Percentiles rank a stretch among this genome's conserved stretches.
Evolutionary conservation across 1,140 invertebrate genomes (phyloP).

Genomic region (Drosophila tsacasi): DNA sequence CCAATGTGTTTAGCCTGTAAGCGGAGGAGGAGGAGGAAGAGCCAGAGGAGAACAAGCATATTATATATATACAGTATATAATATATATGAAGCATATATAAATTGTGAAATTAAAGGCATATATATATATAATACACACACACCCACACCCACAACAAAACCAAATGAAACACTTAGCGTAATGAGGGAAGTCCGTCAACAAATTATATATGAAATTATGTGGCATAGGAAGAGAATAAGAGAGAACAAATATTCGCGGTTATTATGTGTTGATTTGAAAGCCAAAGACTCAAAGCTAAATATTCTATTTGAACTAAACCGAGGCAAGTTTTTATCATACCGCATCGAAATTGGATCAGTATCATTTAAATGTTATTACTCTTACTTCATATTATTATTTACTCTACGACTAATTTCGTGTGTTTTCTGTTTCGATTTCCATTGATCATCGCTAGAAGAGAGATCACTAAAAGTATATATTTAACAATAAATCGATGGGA

Average conservation of each 20-base stretch:
- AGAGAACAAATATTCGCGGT: conserved; percentile 36
- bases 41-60: conserved; percentile 48
- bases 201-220: conserved; percentile 34
- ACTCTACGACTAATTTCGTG: conserved; percentile 52
- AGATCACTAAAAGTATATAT: conserved; percentile 29
- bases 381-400: conserved; percentile 45
- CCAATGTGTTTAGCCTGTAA: conserved; percentile 72
- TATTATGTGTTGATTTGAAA: conserved; percentile 78
- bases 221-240: conserved; percentile 34
- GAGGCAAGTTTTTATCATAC: conserved; percentile 42
- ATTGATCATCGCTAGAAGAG: conserved; percentile 32
- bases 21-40: conserved; percentile 47
- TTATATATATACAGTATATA: conserved; percentile 51
- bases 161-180: conserved; percentile 43
- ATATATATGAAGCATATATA: conserved; percentile 46
- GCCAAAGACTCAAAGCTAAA: conserved; percentile 80
- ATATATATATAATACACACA: conserved; percentile 36
- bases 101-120: conserved; percentile 54
- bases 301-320: conserved; percentile 33
- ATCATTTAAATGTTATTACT: conserved; percentile 45
- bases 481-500: conserved; percentile 26
- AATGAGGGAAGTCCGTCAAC: conserved; percentile 37
- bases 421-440: conserved; percentile 52
- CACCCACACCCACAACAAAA: conserved; percentile 24
- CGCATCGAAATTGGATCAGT: conserved; percentile 57